These are phyloP conservation scores for Drosophila gaucha DNA, from an alignment of 2,888 invertebrate species.

Conservation along the genomic window DNA sequence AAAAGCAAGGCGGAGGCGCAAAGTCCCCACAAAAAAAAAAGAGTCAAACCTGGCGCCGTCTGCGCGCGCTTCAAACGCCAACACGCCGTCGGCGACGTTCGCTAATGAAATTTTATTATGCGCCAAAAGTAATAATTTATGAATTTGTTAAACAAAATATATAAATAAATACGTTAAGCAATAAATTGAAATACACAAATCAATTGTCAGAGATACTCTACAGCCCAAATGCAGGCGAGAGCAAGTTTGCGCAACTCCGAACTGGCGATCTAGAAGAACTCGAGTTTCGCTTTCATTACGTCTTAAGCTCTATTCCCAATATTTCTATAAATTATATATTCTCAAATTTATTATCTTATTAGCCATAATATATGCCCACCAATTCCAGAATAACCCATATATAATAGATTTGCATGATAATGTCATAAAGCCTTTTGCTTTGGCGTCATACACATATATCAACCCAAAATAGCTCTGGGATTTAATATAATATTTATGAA, in stretches of 20 bases:
- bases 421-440: constrained; percentile 13
- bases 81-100: constrained; percentile 47
- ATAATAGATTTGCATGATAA: constrained; percentile 51
- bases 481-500: constrained; percentile 5
- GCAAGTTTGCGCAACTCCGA: neutral
- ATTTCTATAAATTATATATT: neutral
- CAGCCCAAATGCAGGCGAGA: too few relatives aligned
- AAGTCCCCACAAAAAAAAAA: constrained; percentile 15
- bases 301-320: too few relatives aligned
- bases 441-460: constrained; percentile 52
- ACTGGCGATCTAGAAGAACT: neutral
- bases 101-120: constrained; percentile 80
- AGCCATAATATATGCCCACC: constrained; percentile 10
- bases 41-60: constrained; percentile 61
- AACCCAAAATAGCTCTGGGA: neutral
- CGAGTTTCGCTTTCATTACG: neutral
- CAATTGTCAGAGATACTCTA: constrained; percentile 47
- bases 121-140: constrained; percentile 74
- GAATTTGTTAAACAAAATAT: constrained; percentile 71
- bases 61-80: constrained; percentile 59
- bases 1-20: constrained; percentile 47
- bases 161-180: constrained; percentile 69
- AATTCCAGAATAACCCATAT: constrained; percentile 31
- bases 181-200: constrained; percentile 64
- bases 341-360: constrained; percentile 1